A percentile compares a stretch with the other conserved stretches of the same genome.
phyloP scores from a whole-genome alignment of 2,888 invertebrate genomes.

The Philereme transversata region DNA sequence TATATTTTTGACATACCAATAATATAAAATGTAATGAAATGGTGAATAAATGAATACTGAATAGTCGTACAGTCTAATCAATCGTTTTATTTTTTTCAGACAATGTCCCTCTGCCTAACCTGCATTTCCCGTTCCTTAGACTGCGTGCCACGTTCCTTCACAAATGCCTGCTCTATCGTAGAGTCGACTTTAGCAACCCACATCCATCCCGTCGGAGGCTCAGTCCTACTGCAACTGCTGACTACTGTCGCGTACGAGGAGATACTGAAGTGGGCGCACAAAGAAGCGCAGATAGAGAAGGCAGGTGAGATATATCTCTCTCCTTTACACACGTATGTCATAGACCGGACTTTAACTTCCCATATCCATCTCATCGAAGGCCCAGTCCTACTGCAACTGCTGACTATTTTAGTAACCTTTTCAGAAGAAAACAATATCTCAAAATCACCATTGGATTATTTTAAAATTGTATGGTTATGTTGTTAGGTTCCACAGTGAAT shows the following conservation, averaged over 20 bases:
- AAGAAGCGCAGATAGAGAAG: constrained; percentile 62
- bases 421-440: too few species aligned
- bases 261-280: constrained; percentile 80
- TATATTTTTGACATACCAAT: too few species aligned
- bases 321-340: constrained; percentile 44
- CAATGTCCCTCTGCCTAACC: constrained; percentile 89
- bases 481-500: constrained; percentile 53
- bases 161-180: constrained; percentile 84
- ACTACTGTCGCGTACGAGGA: constrained; percentile 88
- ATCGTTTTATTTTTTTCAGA: constrained; percentile 61
- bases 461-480: not conserved
- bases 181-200: constrained; percentile 88
- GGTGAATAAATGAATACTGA: too few species aligned
- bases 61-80: not conserved
- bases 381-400: constrained; percentile 88
- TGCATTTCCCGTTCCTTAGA: constrained; percentile 87
- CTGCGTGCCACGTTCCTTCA: constrained; percentile 85
- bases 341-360: constrained; percentile 88
- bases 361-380: constrained; percentile 88
- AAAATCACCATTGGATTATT: not conserved
- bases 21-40: too few species aligned
- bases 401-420: constrained; percentile 72
- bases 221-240: constrained; percentile 88
- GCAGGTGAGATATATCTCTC: constrained; percentile 48
- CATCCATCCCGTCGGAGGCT: constrained; percentile 87